These are phyloP conservation scores for Sericinus montela DNA, from an alignment of 2,888 invertebrate genomes.

Conservation along the genomic window DNA sequence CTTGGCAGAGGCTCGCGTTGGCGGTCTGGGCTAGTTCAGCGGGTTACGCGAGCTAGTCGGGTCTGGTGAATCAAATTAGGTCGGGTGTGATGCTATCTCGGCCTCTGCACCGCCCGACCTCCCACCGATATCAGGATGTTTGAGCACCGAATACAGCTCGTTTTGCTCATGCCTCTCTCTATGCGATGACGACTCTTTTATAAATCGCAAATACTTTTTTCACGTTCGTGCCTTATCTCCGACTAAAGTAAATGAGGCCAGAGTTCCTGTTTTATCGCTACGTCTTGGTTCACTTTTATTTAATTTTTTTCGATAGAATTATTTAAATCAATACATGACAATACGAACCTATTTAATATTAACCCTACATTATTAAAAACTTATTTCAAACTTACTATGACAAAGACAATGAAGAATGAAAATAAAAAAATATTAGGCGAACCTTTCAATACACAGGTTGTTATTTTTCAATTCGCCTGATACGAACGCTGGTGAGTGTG, in stretches of 20 bases:
- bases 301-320: not conserved
- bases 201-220: conserved; percentile 45
- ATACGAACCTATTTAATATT: too few relatives aligned
- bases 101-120: conserved; percentile 44
- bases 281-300: not conserved
- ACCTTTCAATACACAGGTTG: conserved; percentile 7
- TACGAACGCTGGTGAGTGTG: conserved; percentile 4
- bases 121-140: conserved; percentile 52
- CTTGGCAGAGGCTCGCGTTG: conserved; percentile 34
- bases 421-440: not conserved
- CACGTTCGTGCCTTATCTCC: conserved; percentile 52
- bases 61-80: conserved; percentile 66
- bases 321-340: not conserved
- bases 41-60: conserved; percentile 28
- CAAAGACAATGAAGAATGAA: conserved; percentile 4
- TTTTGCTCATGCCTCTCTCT: conserved; percentile 61
- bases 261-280: conserved; percentile 24
- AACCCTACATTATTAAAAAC: too few relatives aligned
- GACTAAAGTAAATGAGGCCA: conserved; percentile 39
- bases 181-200: conserved; percentile 49
- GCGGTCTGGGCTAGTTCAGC: conserved; percentile 35
- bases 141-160: conserved; percentile 50
- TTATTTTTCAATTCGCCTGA: conserved; percentile 19
- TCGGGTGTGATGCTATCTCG: conserved; percentile 64
- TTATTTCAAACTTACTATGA: too few relatives aligned